phyloP scores from a whole-genome alignment of 2,113 vertebrate species.

The Phaethon lepturus region DNA sequence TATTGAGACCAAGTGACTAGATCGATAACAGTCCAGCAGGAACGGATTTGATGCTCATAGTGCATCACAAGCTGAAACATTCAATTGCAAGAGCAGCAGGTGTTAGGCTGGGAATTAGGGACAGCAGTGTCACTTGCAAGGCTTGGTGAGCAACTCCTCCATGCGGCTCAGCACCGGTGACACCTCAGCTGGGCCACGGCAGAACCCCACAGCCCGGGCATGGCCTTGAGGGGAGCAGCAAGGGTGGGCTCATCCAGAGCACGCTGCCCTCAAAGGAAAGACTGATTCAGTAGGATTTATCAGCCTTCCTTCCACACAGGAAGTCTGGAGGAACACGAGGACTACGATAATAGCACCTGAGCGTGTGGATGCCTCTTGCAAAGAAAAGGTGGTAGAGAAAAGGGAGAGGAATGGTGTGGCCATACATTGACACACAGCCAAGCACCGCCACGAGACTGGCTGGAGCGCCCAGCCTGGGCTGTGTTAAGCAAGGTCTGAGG shows the following conservation, averaged over 20 bases:
- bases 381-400: not conserved
- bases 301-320: not conserved
- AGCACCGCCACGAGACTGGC: rapidly evolving
- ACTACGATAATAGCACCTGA: not conserved
- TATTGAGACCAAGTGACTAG: not conserved
- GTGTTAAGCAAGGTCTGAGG: not conserved
- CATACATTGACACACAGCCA: no score
- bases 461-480: not conserved
- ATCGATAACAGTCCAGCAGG: not conserved
- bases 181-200: not conserved
- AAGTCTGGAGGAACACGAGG: not conserved
- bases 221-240: rapidly evolving
- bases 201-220: not conserved
- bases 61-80: not conserved
- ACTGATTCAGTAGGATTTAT: not conserved
- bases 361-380: not conserved
- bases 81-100: not conserved
- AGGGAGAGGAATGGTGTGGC: not conserved
- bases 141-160: not conserved
- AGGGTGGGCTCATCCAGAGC: rapidly evolving
- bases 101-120: not conserved
- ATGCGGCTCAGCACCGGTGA: not conserved
- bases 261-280: not conserved
- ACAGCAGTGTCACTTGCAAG: not conserved
- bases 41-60: not conserved